These are phyloP conservation scores for Pardosa pseudoannulata DNA, from an alignment of 2,888 invertebrate species.

Conservation along the genomic window DNA sequence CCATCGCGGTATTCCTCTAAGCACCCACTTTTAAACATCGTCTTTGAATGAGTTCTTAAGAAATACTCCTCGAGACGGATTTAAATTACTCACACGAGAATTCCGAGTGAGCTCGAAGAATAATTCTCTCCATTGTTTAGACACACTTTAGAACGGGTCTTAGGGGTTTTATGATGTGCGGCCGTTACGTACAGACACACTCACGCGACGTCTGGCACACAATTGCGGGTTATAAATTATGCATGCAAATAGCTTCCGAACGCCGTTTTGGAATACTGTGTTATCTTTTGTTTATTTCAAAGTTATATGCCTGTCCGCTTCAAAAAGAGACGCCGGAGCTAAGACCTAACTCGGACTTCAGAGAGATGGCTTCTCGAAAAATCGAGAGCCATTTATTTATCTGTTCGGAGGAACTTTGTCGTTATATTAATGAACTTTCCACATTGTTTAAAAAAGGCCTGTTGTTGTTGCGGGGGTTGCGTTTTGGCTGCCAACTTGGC, in stretches of 20 bases:
- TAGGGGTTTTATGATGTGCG: neutral
- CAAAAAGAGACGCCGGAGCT: no score
- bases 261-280: neutral
- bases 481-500: no score
- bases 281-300: no score
- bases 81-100: slow-evolving; percentile 8
- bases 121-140: neutral
- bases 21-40: neutral
- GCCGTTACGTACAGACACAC: no score
- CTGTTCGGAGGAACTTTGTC: no score
- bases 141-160: neutral
- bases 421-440: no score
- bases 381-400: no score
- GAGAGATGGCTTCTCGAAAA: no score
- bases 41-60: neutral
- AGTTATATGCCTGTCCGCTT: no score
- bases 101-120: neutral
- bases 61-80: neutral
- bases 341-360: no score
- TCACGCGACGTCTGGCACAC: neutral
- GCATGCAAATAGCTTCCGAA: slow-evolving; percentile 12
- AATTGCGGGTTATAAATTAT: neutral
- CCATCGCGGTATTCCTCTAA: neutral
- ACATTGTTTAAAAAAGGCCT: no score
- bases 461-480: no score